Conservation (phyloP, 2,113 vertebrate species). For the Coptodon rendalli region DNA sequence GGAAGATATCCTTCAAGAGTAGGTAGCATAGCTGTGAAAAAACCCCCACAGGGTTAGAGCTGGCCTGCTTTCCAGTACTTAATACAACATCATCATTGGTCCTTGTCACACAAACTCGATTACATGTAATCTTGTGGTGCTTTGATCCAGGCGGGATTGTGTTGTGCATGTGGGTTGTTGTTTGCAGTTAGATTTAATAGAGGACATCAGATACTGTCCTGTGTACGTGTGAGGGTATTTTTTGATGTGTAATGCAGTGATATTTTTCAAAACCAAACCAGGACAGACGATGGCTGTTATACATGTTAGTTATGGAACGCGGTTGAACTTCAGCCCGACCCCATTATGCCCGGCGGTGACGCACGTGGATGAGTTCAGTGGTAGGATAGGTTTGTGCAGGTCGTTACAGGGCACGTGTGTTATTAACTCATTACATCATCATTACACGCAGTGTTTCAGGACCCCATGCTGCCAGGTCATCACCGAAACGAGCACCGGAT, state of each 20-base stretch:
- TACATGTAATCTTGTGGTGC: conserved; percentile 14
- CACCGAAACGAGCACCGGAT: background rate
- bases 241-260: background rate
- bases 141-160: conserved; percentile 15
- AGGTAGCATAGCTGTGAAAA: conserved; percentile 19
- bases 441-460: conserved; percentile 1
- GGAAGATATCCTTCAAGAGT: conserved; percentile 48
- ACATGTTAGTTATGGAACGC: background rate
- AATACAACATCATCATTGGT: conserved; percentile 52
- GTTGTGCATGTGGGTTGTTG: conserved; percentile 5
- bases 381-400: background rate
- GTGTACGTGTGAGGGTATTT: background rate
- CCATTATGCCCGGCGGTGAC: background rate
- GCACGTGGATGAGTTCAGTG: background rate
- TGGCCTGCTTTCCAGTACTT: conserved; percentile 31
- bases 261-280: background rate
- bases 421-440: conserved; percentile 46
- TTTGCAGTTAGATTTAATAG: background rate
- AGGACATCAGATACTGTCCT: background rate
- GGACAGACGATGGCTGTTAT: background rate
- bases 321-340: background rate
- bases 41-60: conserved; percentile 23
- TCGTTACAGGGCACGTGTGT: background rate
- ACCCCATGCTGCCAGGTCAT: background rate
- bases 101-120: conserved; percentile 50